These are phyloP conservation scores for Lineus longissimus DNA, from an alignment of 1,140 invertebrate genomes.

Conservation along the genomic window DNA sequence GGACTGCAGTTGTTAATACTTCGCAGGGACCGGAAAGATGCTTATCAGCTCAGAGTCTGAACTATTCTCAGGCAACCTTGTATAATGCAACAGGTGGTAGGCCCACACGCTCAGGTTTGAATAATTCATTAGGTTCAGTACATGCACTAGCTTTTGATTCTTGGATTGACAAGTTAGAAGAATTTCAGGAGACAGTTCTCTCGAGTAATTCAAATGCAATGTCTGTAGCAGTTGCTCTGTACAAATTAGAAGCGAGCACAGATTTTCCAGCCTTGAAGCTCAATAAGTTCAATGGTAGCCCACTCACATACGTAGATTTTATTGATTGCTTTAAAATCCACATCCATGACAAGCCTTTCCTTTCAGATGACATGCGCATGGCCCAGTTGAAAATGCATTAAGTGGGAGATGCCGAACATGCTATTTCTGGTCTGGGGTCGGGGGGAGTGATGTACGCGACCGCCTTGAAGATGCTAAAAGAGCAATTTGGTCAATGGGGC, in stretches of 20 bases:
- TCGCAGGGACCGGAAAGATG: no score
- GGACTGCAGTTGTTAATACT: no score
- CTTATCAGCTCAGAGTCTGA: no score
- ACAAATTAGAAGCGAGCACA: constrained; percentile 5
- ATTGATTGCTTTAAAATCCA: constrained; percentile 4
- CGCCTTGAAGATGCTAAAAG: constrained; percentile 3
- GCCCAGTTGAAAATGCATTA: constrained; percentile 4
- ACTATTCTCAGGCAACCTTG: no score
- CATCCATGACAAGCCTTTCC: constrained; percentile 5
- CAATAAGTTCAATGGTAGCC: background rate
- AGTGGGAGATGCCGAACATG: background rate
- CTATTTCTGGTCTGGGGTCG: background rate
- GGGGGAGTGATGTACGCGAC: constrained; percentile 5
- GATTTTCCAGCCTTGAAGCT: constrained; percentile 1
- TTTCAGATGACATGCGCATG: background rate
- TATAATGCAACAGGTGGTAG: no score
- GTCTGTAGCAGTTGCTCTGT: background rate
- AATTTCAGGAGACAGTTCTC: no score
- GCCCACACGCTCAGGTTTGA: no score
- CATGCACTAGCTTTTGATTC: no score
- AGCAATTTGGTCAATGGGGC: constrained; percentile 1
- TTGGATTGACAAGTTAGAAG: no score
- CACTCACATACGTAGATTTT: constrained; percentile 4
- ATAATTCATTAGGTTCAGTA: no score
- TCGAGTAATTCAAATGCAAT: background rate